phyloP scores from a whole-genome alignment of 1,140 invertebrate species.

The Drosophila tsacasi region DNA sequence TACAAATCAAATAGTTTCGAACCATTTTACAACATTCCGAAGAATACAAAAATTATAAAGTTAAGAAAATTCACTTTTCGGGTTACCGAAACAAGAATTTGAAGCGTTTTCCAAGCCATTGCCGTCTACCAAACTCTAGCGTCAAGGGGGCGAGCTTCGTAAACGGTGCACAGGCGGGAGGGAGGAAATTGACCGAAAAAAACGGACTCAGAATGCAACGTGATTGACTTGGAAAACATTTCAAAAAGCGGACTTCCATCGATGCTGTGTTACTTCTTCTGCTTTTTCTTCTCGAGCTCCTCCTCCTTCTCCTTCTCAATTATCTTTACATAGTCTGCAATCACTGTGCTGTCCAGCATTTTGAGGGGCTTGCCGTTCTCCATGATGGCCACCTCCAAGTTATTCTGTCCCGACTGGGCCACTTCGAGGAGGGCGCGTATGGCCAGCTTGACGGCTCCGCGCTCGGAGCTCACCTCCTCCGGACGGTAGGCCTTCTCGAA shows the following conservation, averaged over 20 bases:
- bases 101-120: constrained; percentile 22
- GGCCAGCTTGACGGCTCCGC: constrained; percentile 96
- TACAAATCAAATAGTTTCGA: constrained; percentile 53
- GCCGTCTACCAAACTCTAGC: background rate
- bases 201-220: background rate
- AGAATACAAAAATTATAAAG: constrained; percentile 53
- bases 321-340: constrained; percentile 96
- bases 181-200: background rate
- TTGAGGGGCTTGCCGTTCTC: constrained; percentile 91
- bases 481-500: constrained; percentile 98
- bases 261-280: constrained; percentile 90
- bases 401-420: constrained; percentile 99
- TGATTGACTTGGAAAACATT: constrained; percentile 24
- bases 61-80: constrained; percentile 45
- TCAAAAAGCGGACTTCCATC: constrained; percentile 13
- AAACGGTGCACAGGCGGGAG: constrained; percentile 2
- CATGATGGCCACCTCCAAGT: constrained; percentile 99
- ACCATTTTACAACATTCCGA: constrained; percentile 50
- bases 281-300: constrained; percentile 98
- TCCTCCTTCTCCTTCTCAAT: constrained; percentile 99
- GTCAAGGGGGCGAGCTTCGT: too few species aligned
- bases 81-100: constrained; percentile 22
- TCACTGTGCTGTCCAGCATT: constrained; percentile 96
- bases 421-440: constrained; percentile 98
- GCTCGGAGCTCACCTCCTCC: constrained; percentile 94